Conservation (phyloP, 2,797 vertebrate species). For the Sebastes itinus region DNA sequence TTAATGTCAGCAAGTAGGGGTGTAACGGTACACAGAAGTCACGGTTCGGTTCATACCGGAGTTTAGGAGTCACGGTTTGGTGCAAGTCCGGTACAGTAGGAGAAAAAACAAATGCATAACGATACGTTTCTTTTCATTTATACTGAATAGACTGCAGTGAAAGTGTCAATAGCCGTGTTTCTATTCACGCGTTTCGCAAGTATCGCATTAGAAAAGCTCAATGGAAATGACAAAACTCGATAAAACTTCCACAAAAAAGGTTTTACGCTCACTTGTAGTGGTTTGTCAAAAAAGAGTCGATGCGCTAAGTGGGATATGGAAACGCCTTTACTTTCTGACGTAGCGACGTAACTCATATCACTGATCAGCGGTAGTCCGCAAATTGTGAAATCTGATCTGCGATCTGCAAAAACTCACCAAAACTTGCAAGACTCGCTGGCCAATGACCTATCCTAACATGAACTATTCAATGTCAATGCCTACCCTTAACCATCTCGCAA, state of each 20-base stretch:
- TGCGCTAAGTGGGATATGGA: not conserved
- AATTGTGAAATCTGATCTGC: too few relatives aligned
- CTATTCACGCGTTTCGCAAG: not conserved
- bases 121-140: not conserved
- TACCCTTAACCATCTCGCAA: too few relatives aligned
- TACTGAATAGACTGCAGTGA: not conserved
- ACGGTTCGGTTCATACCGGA: not conserved
- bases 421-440: too few relatives aligned
- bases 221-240: not conserved
- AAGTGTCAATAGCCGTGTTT: not conserved
- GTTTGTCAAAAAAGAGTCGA: not conserved
- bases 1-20: not conserved
- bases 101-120: not conserved
- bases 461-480: too few relatives aligned
- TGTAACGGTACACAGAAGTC: not conserved
- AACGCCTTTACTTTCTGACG: not conserved
- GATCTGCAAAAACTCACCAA: too few relatives aligned
- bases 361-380: too few relatives aligned
- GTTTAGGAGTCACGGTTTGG: not conserved
- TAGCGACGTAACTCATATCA: not conserved
- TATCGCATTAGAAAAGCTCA: accelerated
- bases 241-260: not conserved
- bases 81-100: accelerated
- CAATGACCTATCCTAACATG: too few relatives aligned
- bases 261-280: not conserved